Conservation (phyloP, 2,113 vertebrate genomes). For the Python bivittatus region DNA sequence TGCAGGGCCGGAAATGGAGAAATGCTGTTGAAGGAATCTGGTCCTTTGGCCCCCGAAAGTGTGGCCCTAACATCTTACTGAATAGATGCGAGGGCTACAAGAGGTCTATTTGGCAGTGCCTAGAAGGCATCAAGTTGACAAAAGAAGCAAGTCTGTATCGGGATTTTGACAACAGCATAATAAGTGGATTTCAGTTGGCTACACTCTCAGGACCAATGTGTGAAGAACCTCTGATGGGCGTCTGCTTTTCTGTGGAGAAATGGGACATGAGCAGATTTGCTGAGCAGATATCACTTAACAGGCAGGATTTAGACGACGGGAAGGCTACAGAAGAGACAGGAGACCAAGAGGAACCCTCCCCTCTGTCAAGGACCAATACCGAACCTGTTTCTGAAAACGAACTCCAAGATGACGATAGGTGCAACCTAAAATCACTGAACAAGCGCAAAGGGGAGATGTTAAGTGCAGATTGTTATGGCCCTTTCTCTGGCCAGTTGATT, state of each 20-base stretch:
- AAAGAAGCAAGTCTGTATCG: constrained; percentile 66
- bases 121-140: constrained; percentile 45
- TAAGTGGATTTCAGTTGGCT: constrained; percentile 94
- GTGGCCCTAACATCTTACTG: constrained; percentile 92
- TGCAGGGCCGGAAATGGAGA: constrained; percentile 91
- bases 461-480: constrained; percentile 84
- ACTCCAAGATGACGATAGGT: neutral
- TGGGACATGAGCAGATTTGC: constrained; percentile 81
- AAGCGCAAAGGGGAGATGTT: constrained; percentile 63
- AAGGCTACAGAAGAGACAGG: neutral
- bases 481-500: constrained; percentile 93
- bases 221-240: constrained; percentile 97
- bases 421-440: neutral
- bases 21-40: constrained; percentile 87
- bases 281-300: constrained; percentile 39
- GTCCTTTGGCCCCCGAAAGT: constrained; percentile 94
- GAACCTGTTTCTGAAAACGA: neutral
- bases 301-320: constrained; percentile 51
- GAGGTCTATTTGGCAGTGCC: constrained; percentile 86
- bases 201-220: constrained; percentile 93
- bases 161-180: constrained; percentile 90
- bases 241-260: constrained; percentile 90
- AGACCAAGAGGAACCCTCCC: neutral
- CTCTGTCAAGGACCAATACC: neutral
- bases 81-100: constrained; percentile 81